A percentile compares a stretch with the other conserved stretches of the same genome.
Evolutionary conservation across 30 jellyfish, hydroid and myxozoan genomes (phyloP).

Genomic region (Aurelia coerulea): DNA sequence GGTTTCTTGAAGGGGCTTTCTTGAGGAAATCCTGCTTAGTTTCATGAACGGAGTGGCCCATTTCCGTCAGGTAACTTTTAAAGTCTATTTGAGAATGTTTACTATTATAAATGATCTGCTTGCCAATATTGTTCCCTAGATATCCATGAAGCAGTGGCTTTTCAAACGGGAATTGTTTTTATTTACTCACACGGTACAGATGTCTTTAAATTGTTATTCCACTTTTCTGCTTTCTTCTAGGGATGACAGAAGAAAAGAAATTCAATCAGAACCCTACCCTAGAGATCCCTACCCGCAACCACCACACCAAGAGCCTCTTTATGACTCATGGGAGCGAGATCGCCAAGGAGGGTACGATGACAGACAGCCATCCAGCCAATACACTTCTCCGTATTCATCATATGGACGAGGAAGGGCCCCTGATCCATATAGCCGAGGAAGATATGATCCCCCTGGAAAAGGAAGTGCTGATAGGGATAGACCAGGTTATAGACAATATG

Average conservation of each 20-base stretch:
- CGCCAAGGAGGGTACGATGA: slow-evolving; percentile 50
- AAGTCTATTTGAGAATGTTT: no score
- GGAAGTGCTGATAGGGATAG: slow-evolving; percentile 59
- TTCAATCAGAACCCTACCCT: slow-evolving; percentile 18
- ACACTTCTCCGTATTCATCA: slow-evolving; percentile 13
- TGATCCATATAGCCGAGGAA: slow-evolving; percentile 69
- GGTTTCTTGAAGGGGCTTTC: no score
- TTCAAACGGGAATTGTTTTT: no score
- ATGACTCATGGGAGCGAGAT: slow-evolving; percentile 76
- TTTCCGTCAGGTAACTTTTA: no score
- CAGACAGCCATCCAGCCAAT: slow-evolving; percentile 64
- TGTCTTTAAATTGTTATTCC: no score
- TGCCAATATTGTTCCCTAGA: no score
- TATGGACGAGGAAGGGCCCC: slow-evolving; percentile 79
- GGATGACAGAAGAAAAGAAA: slow-evolving; percentile 54
- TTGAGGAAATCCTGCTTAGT: no score
- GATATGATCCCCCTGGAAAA: slow-evolving; percentile 59
- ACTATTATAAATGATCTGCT: no score
- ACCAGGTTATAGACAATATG: slow-evolving; percentile 51
- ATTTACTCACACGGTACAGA: no score
- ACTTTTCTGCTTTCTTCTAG: not conserved
- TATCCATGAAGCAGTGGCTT: no score
- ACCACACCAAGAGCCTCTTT: slow-evolving; percentile 51
- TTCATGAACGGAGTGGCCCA: no score
- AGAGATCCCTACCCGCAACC: slow-evolving; percentile 50